These are phyloP conservation scores for Drosophila sp. DNA, from an alignment of 1,140 invertebrate species.

Conservation along the genomic window DNA sequence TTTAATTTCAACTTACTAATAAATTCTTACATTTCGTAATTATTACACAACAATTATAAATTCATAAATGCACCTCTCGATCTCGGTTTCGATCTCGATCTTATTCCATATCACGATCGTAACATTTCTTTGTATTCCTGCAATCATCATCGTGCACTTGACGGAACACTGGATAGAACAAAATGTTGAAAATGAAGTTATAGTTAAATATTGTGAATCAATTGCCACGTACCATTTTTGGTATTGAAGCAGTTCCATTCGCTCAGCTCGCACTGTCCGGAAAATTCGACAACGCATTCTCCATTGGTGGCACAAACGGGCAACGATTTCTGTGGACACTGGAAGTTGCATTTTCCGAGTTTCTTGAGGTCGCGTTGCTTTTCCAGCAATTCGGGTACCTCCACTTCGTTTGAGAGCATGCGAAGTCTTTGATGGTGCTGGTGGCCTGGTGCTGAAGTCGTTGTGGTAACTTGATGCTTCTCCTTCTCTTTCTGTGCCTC, in stretches of 20 bases:
- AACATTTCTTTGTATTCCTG: slow-evolving; percentile 60
- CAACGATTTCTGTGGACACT: slow-evolving; percentile 55
- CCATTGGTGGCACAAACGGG: slow-evolving; percentile 72
- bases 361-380: slow-evolving; percentile 52
- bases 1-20: no score
- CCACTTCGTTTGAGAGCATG: slow-evolving; percentile 41
- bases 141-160: slow-evolving; percentile 72
- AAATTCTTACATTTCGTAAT: neutral
- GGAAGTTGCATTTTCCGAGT: slow-evolving; percentile 66
- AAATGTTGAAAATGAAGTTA: neutral
- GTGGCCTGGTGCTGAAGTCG: slow-evolving; percentile 9
- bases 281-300: slow-evolving; percentile 70
- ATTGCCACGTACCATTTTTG: slow-evolving; percentile 60
- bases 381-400: slow-evolving; percentile 58
- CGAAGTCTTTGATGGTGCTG: slow-evolving; percentile 39
- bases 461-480: neutral
- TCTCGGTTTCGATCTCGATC: neutral
- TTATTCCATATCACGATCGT: slow-evolving; percentile 64
- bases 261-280: slow-evolving; percentile 72
- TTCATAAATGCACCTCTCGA: slow-evolving; percentile 6
- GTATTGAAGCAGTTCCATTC: slow-evolving; percentile 78
- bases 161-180: slow-evolving; percentile 49
- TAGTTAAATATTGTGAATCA: neutral
- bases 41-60: slow-evolving; percentile 8
- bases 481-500: slow-evolving; percentile 28